Evolutionary conservation across 1,140 invertebrate species (phyloP).

Genomic region (Cherax destructor): DNA sequence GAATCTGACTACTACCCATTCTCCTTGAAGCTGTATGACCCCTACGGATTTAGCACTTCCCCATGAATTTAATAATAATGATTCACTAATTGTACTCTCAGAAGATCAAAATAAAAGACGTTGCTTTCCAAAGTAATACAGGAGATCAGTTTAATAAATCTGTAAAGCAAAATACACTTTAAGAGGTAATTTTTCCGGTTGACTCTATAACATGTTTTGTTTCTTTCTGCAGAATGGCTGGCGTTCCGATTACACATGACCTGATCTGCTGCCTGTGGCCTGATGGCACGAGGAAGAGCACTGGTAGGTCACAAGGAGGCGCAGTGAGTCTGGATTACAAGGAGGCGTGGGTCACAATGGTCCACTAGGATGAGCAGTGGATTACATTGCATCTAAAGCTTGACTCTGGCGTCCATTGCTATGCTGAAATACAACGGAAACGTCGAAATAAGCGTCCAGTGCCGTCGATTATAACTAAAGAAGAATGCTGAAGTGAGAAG

Average conservation of each 20-base stretch:
- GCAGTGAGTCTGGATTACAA: background rate
- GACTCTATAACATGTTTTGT: background rate
- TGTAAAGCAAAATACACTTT: too few species aligned
- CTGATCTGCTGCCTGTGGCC: slow-evolving; percentile 44
- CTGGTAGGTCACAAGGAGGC: background rate
- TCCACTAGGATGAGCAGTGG: background rate
- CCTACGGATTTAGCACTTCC: too few species aligned
- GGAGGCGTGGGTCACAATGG: too few species aligned
- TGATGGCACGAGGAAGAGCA: background rate
- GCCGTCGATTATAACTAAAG: background rate
- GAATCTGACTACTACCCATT: too few species aligned
- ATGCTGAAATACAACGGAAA: background rate
- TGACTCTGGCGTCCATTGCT: background rate
- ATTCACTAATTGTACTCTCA: too few species aligned
- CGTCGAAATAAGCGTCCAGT: background rate
- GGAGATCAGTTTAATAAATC: too few species aligned
- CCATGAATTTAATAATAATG: too few species aligned
- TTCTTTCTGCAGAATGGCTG: slow-evolving; percentile 51
- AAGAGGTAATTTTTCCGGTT: background rate
- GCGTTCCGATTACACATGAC: slow-evolving; percentile 64
- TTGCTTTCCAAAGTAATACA: too few species aligned
- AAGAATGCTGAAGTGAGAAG: too few species aligned
- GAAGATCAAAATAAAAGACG: too few species aligned
- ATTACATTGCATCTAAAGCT: background rate
- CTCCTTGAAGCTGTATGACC: too few species aligned